These are phyloP conservation scores for Enteromius argenteus DNA, from an alignment of 2,797 vertebrate genomes.

Conservation along the genomic window DNA sequence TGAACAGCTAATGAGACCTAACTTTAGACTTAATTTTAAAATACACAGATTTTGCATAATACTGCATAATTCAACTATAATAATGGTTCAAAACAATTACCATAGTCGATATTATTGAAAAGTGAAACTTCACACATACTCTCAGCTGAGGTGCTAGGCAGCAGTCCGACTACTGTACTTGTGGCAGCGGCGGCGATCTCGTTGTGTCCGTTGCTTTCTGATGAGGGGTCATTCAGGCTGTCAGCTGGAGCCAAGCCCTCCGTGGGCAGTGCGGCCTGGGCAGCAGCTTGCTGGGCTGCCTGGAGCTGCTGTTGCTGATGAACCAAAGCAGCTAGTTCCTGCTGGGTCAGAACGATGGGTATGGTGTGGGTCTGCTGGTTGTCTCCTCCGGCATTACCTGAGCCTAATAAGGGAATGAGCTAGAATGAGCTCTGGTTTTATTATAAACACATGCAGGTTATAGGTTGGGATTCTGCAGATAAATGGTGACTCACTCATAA, in stretches of 20 bases:
- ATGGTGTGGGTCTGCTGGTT: slow-evolving; percentile 82
- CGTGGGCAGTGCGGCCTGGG: slow-evolving; percentile 78
- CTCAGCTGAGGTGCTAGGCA: slow-evolving; percentile 84
- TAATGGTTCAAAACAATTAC: background rate
- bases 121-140: slow-evolving; percentile 70
- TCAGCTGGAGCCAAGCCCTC: slow-evolving; percentile 92
- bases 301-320: slow-evolving; percentile 88
- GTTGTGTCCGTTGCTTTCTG: slow-evolving; percentile 88
- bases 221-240: slow-evolving; percentile 91
- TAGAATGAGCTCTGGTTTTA: background rate
- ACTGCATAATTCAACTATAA: background rate
- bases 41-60: too few relatives aligned
- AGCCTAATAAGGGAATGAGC: background rate
- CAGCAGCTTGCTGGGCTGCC: slow-evolving; percentile 76
- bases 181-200: slow-evolving; percentile 84
- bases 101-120: background rate
- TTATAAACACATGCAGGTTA: background rate
- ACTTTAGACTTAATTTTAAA: background rate
- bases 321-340: slow-evolving; percentile 88
- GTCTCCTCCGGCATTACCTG: slow-evolving; percentile 74
- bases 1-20: background rate
- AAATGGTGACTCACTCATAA: slow-evolving; percentile 72
- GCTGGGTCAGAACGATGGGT: slow-evolving; percentile 90
- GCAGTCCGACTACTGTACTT: slow-evolving; percentile 79
- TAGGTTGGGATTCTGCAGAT: background rate